Conservation (phyloP, 1,140 invertebrate species). For the Lethocerus indicus region DNA sequence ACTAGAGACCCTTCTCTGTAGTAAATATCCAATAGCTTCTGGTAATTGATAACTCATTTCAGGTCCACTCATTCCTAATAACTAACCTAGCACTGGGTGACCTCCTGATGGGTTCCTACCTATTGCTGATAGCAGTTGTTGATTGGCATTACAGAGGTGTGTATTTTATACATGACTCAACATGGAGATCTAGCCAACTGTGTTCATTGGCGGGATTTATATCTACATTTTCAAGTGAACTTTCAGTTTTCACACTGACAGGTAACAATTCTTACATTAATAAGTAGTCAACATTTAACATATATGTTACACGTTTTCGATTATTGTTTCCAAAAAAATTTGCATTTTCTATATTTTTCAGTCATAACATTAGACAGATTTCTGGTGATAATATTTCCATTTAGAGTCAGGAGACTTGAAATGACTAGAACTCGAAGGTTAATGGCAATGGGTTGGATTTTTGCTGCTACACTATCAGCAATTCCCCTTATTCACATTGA, state of each 20-base stretch:
- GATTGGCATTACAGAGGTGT: conserved; percentile 32
- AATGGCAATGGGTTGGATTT: conserved; percentile 30
- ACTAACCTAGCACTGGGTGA: conserved; percentile 35
- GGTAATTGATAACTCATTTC: no score
- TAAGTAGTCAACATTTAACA: no score
- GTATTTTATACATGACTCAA: conserved; percentile 31
- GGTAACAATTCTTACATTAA: no score
- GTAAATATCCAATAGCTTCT: no score
- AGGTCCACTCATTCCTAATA: conserved; percentile 38
- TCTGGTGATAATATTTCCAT: conserved; percentile 35
- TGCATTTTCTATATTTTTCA: conserved; percentile 13
- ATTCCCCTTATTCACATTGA: conserved; percentile 27
- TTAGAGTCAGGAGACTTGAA: conserved; percentile 26
- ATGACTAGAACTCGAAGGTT: conserved; percentile 26
- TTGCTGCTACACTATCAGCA: conserved; percentile 27
- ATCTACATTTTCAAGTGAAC: conserved; percentile 35
- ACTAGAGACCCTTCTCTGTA: no score
- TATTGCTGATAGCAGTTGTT: conserved; percentile 33
- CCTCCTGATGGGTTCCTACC: conserved; percentile 35
- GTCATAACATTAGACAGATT: conserved; percentile 38
- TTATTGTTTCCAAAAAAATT: no score
- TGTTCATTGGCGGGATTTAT: conserved; percentile 38
- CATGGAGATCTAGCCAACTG: conserved; percentile 30
- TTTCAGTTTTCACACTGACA: conserved; percentile 35
- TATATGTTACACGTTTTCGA: no score